These are phyloP conservation scores for Pempheris klunzingeri DNA, from an alignment of 2,797 vertebrate species.

Conservation along the genomic window DNA sequence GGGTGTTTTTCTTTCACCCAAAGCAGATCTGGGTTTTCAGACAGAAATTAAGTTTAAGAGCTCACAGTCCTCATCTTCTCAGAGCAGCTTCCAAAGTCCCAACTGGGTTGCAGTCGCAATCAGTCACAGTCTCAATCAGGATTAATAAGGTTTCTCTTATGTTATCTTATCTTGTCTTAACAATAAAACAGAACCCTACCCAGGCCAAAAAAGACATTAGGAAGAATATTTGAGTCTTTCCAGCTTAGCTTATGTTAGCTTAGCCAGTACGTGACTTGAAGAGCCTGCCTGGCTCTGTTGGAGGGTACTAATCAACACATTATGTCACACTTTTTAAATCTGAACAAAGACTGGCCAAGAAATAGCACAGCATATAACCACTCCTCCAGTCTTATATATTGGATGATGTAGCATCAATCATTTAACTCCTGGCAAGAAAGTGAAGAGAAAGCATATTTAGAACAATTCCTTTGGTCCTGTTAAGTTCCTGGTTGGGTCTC, in stretches of 20 bases:
- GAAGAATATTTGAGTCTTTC: background rate
- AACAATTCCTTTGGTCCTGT: background rate
- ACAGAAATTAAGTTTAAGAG: conserved; percentile 58
- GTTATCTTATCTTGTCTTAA: too few species aligned
- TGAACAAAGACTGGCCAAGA: background rate
- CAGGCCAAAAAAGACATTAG: background rate
- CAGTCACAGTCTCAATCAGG: conserved; percentile 36
- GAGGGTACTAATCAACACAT: background rate
- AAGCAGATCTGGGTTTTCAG: conserved; percentile 38
- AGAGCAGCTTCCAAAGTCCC: conserved; percentile 35
- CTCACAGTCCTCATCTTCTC: conserved; percentile 21
- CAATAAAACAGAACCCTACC: background rate
- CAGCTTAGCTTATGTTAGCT: background rate
- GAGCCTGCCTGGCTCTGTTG: background rate
- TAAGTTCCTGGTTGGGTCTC: background rate
- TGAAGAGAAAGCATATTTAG: too few species aligned
- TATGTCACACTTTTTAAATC: background rate
- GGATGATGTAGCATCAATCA: background rate
- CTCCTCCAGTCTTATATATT: background rate
- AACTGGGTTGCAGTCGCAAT: conserved; percentile 38
- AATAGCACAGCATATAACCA: background rate
- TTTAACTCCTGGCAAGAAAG: too few species aligned
- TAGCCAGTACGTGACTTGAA: background rate
- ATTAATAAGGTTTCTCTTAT: conserved; percentile 24
- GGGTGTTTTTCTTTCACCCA: conserved; percentile 51